A percentile compares a stretch with the other conserved stretches of the same genome.
phyloP scores from a whole-genome alignment of 2,888 invertebrate species.

The Spilarctia lutea region DNA sequence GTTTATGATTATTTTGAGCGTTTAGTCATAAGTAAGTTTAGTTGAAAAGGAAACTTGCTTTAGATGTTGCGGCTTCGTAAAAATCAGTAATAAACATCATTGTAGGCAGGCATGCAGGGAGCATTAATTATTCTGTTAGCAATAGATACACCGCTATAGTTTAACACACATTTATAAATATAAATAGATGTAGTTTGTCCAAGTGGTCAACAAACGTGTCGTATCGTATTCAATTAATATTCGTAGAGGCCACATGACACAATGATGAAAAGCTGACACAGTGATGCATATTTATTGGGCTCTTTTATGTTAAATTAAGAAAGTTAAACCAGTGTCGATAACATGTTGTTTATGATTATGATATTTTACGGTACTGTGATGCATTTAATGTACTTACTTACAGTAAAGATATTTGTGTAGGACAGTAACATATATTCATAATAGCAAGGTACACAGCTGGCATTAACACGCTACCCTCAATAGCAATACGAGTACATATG shows the following conservation, averaged over 20 bases:
- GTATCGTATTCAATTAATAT: constrained; percentile 41
- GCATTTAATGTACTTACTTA: not conserved
- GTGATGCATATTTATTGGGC: constrained; percentile 39
- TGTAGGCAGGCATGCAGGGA: not conserved
- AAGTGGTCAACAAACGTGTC: constrained; percentile 25
- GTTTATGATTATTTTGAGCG: not conserved
- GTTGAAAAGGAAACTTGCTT: not conserved
- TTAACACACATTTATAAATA: constrained; percentile 10
- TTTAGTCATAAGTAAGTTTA: too few species aligned
- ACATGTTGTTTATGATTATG: not conserved
- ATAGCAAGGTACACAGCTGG: too few species aligned
- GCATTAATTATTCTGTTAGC: not conserved
- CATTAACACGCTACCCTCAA: too few species aligned
- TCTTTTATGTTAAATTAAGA: constrained; percentile 26
- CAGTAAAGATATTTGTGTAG: not conserved
- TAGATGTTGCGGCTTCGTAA: not conserved
- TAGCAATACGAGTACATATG: too few species aligned
- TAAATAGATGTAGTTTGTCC: constrained; percentile 30
- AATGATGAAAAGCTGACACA: constrained; percentile 25
- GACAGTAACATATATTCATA: not conserved
- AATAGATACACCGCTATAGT: not conserved
- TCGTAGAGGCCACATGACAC: constrained; percentile 26
- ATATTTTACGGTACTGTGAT: not conserved
- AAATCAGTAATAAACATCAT: not conserved
- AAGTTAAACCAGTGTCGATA: constrained; percentile 20